Base-by-base conservation (phyloP, 1,140 invertebrate genomes). In the Euglossa dilemma region DNA sequence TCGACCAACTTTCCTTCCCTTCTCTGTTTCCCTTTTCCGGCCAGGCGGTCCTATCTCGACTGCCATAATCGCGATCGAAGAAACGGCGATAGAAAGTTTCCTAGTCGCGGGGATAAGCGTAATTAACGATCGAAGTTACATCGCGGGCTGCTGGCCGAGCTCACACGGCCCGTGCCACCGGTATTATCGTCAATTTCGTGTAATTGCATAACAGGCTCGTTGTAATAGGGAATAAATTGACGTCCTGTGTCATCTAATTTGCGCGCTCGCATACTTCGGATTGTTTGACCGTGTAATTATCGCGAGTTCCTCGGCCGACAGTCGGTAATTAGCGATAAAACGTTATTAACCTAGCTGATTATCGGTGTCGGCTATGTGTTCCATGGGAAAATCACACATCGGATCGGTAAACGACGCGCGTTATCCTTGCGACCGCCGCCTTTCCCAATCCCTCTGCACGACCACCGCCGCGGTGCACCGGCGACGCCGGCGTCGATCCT, bases 81-180 rank as follows among this genome's bases (percentile, higher is more conserved):
- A 59, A 47, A 82, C 43, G 73, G n/a, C 63, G 23, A 66, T 67
- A 52, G 80, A 75, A 82, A 82, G 18, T 82, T 82, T 82, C 67
- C 71, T 59, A 76, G 72, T 66, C n/a, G 52, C 43, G 36, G 11
- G 69, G n/a, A 82, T 64, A 57, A 67, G 63, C 52, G 45, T 76
- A 82, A 82, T 82, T 82, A 82, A 82, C 73, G 80, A 82, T 82
- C 80, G 54, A 82, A 82, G 80, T 82, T 82, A 69, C 59, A 59
- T 45, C 25, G 59, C 20, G 36, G 9, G 8, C 25, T 47, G 43
- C 11, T 23, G 47, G 36, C 14, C 45, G 7, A 4, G 50, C 5
- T 16, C 72, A 45, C 18, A 6, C 59, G 28, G 14, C 23, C 11
- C 59, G 36, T 25, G 11, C 70, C 16, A 52, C 43, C 1, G 64